phyloP scores from a whole-genome alignment of 2,888 invertebrate species.

The Hyalella azteca region DNA sequence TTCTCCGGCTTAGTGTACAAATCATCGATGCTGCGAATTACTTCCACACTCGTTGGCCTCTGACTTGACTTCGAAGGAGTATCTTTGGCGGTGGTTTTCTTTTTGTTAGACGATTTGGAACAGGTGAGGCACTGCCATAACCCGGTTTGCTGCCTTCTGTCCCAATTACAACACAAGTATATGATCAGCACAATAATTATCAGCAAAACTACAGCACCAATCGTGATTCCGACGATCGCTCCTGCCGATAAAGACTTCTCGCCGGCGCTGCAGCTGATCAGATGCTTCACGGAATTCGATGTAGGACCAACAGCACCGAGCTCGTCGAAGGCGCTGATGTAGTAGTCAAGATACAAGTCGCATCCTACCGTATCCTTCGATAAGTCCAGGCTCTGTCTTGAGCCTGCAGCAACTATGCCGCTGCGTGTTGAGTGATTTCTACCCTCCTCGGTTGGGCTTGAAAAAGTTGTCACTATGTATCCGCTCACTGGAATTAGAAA shows the following conservation, averaged over 20 bases:
- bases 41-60: not conserved
- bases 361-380: not conserved
- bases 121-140: slow-evolving; percentile 46
- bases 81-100: not conserved
- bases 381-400: not conserved
- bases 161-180: slow-evolving; percentile 41
- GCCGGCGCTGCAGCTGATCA: not conserved
- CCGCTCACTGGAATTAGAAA: not conserved
- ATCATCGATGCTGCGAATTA: not conserved
- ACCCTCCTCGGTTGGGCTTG: not conserved
- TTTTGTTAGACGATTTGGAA: not conserved
- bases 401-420: not conserved
- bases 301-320: not conserved
- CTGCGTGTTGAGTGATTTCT: not conserved
- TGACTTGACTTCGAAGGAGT: not conserved
- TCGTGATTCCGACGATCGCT: slow-evolving; percentile 43
- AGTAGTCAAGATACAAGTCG: not conserved
- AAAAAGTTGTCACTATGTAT: not conserved
- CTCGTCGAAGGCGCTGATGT: not conserved
- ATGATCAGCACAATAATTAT: slow-evolving; percentile 38
- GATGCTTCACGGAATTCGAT: not conserved
- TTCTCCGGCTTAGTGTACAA: not conserved
- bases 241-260: slow-evolving; percentile 10
- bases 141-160: slow-evolving; percentile 39
- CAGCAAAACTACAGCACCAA: slow-evolving; percentile 40